A percentile compares a stretch with the other conserved stretches of the same genome.
Evolutionary conservation across 1,140 invertebrate species (phyloP).

Genomic region (Sarcophaga bullata): DNA sequence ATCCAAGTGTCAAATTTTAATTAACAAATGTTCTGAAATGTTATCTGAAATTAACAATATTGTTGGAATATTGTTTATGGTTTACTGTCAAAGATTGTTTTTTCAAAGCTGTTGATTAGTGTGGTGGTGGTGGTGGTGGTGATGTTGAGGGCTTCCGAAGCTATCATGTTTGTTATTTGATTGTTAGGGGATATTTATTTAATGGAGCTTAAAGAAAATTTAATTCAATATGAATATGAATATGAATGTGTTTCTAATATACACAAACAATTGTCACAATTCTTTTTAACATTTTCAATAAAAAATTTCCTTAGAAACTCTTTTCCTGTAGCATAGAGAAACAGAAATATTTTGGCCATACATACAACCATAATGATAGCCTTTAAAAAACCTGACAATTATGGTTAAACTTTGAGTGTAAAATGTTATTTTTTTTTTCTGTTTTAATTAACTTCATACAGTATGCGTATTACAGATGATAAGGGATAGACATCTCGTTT

Average conservation of each 20-base stretch:
- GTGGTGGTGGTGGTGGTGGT: neutral
- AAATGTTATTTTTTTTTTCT: too few species aligned
- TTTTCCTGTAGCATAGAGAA: too few species aligned
- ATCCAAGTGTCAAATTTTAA: constrained; percentile 35
- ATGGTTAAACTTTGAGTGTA: too few species aligned
- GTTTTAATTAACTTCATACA: too few species aligned
- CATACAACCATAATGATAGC: too few species aligned
- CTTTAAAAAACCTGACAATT: too few species aligned
- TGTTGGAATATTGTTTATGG: constrained; percentile 25
- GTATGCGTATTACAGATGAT: neutral
- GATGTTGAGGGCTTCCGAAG: neutral
- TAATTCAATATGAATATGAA: neutral
- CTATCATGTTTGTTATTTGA: too few species aligned
- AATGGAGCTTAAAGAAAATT: neutral
- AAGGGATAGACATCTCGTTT: neutral
- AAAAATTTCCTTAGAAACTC: too few species aligned
- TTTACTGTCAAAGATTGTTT: constrained; percentile 13
- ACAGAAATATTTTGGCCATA: too few species aligned
- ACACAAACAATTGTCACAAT: too few species aligned
- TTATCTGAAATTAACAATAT: constrained; percentile 38
- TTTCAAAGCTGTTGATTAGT: neutral
- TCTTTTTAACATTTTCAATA: too few species aligned
- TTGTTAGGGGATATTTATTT: too few species aligned
- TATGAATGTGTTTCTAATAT: neutral
- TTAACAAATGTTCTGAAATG: constrained; percentile 36